These are phyloP conservation scores for Tamandua tetradactyla DNA, from an alignment of 2,797 vertebrate genomes.

Conservation along the genomic window DNA sequence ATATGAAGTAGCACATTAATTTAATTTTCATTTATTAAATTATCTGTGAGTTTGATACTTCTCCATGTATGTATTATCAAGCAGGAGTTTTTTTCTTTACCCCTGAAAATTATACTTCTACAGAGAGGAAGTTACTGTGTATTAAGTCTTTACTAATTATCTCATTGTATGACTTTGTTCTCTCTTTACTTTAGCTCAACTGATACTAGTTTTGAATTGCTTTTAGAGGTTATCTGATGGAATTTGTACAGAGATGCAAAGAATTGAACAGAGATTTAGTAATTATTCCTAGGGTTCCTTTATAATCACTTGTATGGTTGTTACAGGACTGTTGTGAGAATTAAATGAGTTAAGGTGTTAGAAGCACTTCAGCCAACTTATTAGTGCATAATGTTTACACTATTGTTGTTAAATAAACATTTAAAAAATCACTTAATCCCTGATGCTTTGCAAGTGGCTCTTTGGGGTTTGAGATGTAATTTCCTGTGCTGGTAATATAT, in stretches of 20 bases:
- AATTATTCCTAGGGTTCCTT: background rate
- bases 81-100: background rate
- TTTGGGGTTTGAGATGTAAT: background rate
- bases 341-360: background rate
- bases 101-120: background rate
- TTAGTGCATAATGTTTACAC: background rate
- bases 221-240: background rate
- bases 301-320: background rate
- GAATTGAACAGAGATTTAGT: background rate
- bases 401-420: background rate
- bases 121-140: background rate
- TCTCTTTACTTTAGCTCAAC: background rate
- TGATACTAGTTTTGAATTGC: background rate
- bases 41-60: background rate
- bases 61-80: background rate
- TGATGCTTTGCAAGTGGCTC: conserved; percentile 13
- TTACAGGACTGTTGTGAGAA: background rate
- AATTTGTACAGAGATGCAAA: background rate
- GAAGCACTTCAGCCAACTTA: background rate
- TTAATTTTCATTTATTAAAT: background rate
- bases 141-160: background rate
- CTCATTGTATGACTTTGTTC: background rate
- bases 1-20: background rate
- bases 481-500: background rate
- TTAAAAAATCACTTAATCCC: background rate